Evolutionary conservation across 2,113 vertebrate species (phyloP).

Genomic region (Melanostigma gelatinosum): DNA sequence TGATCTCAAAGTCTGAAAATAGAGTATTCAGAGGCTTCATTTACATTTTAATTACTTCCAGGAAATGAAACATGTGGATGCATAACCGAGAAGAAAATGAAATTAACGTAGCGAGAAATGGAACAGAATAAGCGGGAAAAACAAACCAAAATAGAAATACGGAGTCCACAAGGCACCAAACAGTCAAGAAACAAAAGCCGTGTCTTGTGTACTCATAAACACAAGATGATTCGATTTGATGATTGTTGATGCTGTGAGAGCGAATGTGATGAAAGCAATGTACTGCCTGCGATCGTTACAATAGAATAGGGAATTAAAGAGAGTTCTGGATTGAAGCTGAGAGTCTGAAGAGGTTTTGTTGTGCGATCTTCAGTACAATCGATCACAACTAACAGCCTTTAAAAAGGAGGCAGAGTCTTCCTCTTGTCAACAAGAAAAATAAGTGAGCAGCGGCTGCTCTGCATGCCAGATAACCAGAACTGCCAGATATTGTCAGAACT

Average conservation of each 20-base stretch:
- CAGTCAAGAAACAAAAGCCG: conserved; percentile 7
- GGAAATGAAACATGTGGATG: conserved; percentile 34
- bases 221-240: neutral
- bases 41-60: conserved; percentile 63
- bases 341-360: conserved; percentile 8
- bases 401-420: conserved; percentile 5
- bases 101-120: conserved; percentile 5
- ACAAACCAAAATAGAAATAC: conserved; percentile 5
- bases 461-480: conserved; percentile 6
- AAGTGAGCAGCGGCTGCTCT: conserved; percentile 7
- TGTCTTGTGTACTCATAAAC: conserved; percentile 2
- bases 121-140: neutral
- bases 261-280: conserved; percentile 1
- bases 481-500: neutral
- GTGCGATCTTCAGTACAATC: conserved; percentile 32
- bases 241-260: neutral
- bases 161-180: conserved; percentile 5
- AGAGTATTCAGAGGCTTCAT: conserved; percentile 53
- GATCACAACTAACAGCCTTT: conserved; percentile 34
- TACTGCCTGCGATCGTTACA: neutral
- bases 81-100: conserved; percentile 17
- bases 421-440: conserved; percentile 6
- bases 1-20: conserved; percentile 38
- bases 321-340: conserved; percentile 12
- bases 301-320: neutral